These are phyloP conservation scores for Musca vetustissima DNA, from an alignment of 1,140 invertebrate species.

Conservation along the genomic window DNA sequence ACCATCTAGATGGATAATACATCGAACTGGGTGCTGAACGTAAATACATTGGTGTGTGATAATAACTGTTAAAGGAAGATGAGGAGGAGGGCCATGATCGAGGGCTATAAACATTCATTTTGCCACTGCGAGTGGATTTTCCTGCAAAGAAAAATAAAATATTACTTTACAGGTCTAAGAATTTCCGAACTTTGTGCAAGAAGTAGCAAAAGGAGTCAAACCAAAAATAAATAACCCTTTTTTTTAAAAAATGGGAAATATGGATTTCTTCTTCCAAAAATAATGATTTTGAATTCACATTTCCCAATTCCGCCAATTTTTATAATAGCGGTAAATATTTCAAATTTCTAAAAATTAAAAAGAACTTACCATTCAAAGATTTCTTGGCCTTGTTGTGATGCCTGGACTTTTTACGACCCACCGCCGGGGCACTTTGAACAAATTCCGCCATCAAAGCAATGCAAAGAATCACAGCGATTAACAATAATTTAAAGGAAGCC, in stretches of 20 bases:
- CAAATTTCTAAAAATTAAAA: too few relatives aligned
- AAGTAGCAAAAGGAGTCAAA: too few relatives aligned
- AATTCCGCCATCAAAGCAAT: neutral
- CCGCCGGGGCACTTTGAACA: neutral
- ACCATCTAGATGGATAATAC: constrained; percentile 5
- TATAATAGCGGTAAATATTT: too few relatives aligned
- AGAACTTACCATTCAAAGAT: neutral
- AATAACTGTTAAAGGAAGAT: neutral
- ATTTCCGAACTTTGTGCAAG: too few relatives aligned
- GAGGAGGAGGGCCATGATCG: neutral
- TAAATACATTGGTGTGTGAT: neutral
- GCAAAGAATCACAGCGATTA: neutral
- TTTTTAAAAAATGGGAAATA: too few relatives aligned
- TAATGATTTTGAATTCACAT: too few relatives aligned
- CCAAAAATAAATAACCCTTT: too few relatives aligned
- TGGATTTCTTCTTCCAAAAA: too few relatives aligned
- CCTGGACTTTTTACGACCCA: neutral
- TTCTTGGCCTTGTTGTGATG: neutral
- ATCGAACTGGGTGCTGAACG: neutral
- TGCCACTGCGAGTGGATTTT: constrained; percentile 2
- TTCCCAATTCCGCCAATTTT: too few relatives aligned
- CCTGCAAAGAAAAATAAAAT: too few relatives aligned
- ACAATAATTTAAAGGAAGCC: neutral
- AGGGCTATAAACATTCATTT: constrained; percentile 7
- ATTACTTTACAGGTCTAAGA: too few relatives aligned